Conservation (phyloP, 2,113 vertebrate genomes). For the Spheniscus mendiculus region DNA sequence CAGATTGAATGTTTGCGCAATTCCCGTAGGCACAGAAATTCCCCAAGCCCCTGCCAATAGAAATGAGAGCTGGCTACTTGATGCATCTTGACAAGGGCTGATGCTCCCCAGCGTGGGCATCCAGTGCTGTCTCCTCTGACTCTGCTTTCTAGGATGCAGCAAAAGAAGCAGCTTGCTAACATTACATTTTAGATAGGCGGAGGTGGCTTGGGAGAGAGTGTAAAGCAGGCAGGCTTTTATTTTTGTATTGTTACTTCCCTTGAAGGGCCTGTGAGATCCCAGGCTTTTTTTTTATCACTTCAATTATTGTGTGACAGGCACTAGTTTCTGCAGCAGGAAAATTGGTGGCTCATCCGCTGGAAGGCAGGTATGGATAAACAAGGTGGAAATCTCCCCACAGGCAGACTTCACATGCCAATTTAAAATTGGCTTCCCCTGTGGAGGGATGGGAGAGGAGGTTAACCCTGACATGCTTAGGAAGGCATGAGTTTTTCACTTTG, state of each 20-base stretch:
- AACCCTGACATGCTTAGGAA: background rate
- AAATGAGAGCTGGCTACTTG: background rate
- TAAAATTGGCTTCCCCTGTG: background rate
- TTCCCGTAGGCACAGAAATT: constrained; percentile 19
- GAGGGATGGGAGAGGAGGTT: background rate
- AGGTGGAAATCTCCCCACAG: background rate
- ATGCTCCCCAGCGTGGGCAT: background rate
- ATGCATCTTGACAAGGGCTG: constrained; percentile 3
- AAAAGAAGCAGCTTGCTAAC: background rate
- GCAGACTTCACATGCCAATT: background rate
- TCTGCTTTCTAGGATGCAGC: background rate
- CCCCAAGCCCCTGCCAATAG: background rate
- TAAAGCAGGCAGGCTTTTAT: background rate
- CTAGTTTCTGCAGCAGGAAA: background rate
- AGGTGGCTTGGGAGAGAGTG: background rate
- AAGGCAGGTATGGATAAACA: constrained; percentile 9
- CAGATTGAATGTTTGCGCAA: background rate
- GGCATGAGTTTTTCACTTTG: background rate
- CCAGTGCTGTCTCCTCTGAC: background rate
- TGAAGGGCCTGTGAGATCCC: background rate
- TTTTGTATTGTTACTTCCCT: background rate
- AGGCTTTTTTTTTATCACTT: background rate
- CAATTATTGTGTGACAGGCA: background rate
- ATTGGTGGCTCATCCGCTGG: background rate
- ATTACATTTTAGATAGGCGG: background rate